A percentile compares a stretch with the other conserved stretches of the same genome.
Conservation (phyloP, 2,888 invertebrate genomes). For the Drosophila buzzatii region DNA sequence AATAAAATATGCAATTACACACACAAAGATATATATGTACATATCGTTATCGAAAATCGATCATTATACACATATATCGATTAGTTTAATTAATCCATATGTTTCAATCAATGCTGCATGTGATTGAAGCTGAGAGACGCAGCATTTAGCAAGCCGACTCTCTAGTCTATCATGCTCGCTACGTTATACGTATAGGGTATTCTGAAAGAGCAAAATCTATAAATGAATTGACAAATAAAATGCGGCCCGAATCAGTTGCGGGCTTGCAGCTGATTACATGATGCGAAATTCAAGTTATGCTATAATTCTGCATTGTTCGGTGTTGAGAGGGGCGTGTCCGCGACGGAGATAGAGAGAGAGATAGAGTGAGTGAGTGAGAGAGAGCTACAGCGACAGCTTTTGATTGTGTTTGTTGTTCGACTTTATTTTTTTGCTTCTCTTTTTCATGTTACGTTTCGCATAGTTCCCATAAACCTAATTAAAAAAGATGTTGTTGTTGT, state of each 20-base stretch:
- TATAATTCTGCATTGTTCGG: conserved; percentile 76
- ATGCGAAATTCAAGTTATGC: conserved; percentile 76
- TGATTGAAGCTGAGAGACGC: no score
- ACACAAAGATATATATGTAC: no score
- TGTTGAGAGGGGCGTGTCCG: neutral
- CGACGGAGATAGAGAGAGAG: neutral
- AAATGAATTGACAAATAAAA: conserved; percentile 79
- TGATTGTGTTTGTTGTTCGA: conserved; percentile 26
- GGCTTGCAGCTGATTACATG: conserved; percentile 66
- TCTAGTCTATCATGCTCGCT: neutral
- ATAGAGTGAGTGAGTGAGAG: neutral
- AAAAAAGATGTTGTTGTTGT: conserved; percentile 53
- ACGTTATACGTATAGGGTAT: conserved; percentile 7
- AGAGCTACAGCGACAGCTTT: conserved; percentile 16
- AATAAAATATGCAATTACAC: no score
- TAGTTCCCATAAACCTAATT: conserved; percentile 79
- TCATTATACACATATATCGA: no score
- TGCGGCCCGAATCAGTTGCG: conserved; percentile 42
- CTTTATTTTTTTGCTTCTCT: conserved; percentile 31
- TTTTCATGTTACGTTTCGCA: conserved; percentile 63
- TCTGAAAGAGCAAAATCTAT: conserved; percentile 47
- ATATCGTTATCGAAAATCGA: no score
- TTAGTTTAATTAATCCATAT: no score
- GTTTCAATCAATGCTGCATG: no score
- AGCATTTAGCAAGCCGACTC: neutral